Evolutionary conservation across 2,113 vertebrate genomes (phyloP).

Genomic region (Malurus cyaneus): DNA sequence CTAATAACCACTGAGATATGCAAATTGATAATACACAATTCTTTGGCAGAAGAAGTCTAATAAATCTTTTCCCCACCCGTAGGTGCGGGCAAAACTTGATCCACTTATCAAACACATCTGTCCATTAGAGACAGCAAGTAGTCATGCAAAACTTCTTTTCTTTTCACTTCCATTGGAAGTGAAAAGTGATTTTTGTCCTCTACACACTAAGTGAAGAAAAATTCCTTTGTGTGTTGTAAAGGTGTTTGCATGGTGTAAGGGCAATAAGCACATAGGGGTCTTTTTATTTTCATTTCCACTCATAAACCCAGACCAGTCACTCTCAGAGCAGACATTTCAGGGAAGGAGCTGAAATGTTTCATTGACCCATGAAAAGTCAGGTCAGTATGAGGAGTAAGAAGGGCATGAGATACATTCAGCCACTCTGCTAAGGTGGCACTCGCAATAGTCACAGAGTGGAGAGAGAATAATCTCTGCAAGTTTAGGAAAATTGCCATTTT

Average conservation of each 20-base stretch:
- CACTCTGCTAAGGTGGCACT: background rate
- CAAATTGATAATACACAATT: background rate
- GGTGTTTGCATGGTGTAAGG: background rate
- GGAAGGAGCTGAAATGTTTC: background rate
- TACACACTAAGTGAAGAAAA: background rate
- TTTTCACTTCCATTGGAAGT: background rate
- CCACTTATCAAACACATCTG: background rate
- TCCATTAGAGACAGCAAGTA: background rate
- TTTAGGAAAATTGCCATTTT: background rate
- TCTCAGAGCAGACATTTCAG: background rate
- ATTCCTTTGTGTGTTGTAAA: background rate
- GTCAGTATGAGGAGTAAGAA: background rate
- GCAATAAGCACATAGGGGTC: background rate
- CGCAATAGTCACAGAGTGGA: fast-evolving
- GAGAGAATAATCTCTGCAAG: background rate
- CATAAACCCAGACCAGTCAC: background rate
- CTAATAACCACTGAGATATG: background rate
- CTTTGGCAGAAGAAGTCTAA: background rate
- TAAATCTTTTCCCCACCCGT: fast-evolving
- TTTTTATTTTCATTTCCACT: background rate
- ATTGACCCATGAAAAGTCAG: background rate
- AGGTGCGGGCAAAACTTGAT: background rate
- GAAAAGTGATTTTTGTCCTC: background rate
- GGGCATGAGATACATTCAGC: background rate
- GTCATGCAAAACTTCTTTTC: background rate